Evolutionary conservation across 2,888 invertebrate species (phyloP).

Genomic region (Agrochola lychnidis): DNA sequence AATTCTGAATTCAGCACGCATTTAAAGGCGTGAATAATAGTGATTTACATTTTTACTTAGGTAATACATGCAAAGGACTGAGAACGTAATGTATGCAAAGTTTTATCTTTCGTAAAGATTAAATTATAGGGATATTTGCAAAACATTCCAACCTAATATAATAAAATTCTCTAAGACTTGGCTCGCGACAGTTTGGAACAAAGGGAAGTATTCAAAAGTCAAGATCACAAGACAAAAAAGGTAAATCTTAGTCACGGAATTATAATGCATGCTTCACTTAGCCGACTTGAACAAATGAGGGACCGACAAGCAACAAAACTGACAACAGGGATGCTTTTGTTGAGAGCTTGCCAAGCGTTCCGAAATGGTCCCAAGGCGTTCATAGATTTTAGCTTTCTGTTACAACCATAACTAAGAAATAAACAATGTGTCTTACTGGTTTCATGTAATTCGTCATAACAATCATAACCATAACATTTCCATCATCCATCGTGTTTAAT

Average conservation of each 20-base stretch:
- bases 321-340: background rate
- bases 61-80: conserved; percentile 26
- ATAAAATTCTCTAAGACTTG: background rate
- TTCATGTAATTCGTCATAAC: background rate
- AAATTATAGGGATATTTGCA: background rate
- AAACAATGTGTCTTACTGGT: background rate
- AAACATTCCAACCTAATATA: background rate
- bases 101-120: background rate
- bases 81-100: conserved; percentile 1
- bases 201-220: background rate
- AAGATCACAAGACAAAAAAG: background rate
- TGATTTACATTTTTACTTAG: conserved; percentile 40
- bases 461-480: background rate
- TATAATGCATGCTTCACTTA: conserved; percentile 10
- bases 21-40: conserved; percentile 24
- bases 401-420: background rate
- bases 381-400: conserved; percentile 16
- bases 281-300: conserved; percentile 17
- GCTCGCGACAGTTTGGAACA: background rate
- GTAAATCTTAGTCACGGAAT: conserved; percentile 2
- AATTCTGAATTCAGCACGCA: conserved; percentile 29
- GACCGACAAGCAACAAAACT: conserved; percentile 2
- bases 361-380: background rate
- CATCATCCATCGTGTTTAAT: background rate
- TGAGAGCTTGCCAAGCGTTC: conserved; percentile 11